Percentiles rank a stretch among this genome's conserved stretches.
Evolutionary conservation across 2,888 invertebrate genomes (phyloP).

Genomic region (Lasioglossum leucozonium): DNA sequence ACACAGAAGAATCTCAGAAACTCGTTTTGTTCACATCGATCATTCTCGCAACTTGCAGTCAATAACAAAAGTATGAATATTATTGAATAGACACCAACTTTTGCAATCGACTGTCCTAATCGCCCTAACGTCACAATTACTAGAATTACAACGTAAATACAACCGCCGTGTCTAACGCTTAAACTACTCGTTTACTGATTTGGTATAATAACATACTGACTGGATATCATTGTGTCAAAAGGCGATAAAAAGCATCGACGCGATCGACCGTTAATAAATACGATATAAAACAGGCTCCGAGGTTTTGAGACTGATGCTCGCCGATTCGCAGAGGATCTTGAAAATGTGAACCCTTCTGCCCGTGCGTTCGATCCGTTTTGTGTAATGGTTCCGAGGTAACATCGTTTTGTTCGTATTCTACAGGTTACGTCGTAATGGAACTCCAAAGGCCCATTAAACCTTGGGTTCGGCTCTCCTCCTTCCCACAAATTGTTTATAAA

Average conservation of each 20-base stretch:
- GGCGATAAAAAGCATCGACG: conserved; percentile 49
- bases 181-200: conserved; percentile 51
- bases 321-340: conserved; percentile 7
- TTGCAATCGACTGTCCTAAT: neutral
- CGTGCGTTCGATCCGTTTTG: neutral
- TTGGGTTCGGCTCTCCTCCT: neutral
- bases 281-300: conserved; percentile 41
- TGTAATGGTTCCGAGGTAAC: neutral
- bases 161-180: conserved; percentile 27
- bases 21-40: neutral
- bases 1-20: conserved; percentile 30
- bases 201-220: conserved; percentile 50
- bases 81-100: neutral
- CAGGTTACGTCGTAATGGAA: neutral
- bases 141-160: conserved; percentile 22
- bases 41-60: neutral
- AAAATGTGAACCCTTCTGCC: neutral
- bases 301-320: neutral
- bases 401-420: neutral
- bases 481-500: conserved; percentile 3
- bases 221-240: conserved; percentile 35
- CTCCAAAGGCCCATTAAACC: neutral
- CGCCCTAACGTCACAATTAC: neutral
- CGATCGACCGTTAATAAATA: conserved; percentile 39
- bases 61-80: neutral